Base-by-base conservation (phyloP, 1,140 invertebrate genomes). In the Drosophila insularis region DNA sequence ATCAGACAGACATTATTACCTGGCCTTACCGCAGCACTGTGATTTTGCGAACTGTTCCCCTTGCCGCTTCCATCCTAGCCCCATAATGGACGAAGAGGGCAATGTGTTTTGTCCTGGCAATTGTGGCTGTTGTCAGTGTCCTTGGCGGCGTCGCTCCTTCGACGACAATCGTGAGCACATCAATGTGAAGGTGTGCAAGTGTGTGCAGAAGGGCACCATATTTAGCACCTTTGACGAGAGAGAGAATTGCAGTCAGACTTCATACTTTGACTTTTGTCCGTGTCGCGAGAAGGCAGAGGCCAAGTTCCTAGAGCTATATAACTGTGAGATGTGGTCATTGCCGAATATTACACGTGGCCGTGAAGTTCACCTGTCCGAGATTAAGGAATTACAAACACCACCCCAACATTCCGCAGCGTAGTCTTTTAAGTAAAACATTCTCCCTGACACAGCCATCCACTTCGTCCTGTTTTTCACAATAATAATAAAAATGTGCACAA, bases 221-320 rank as follows among this genome's bases (percentile, higher is more conserved):
- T 91, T 91, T 21, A 64, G 69, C 14, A 79, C 35, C 31, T 80
- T 81, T 27, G 69, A 72, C 6, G 65, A 82, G 11, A 53, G 77
- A 0, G 68, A 76, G 55, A 35, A 19, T 7, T 91, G 90, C 68
- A 91, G 81, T 23, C 73, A 89, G 31, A 61, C 54, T 2, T 91
- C 90, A 1, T 75, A 82, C n/a, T 91, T 91, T 35, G 90, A 91
- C 35, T 78, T 90, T 17, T 91, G 90, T 53, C 90, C 90, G 14
- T 91, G 90, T 58, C 81, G 90, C 5, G 90, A 91, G 39, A 89
- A 77, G 64, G 90, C 87, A 5, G 90, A 91, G 60, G 84, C 84
- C 13, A 91, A 90, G 27, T 89, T 68, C 56, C 68, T 91, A 5
- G 90, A 91, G 31, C 56, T 86, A 1, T 86, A 80, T 32, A 58